Evolutionary conservation across 2,113 vertebrate genomes (phyloP).

Genomic region (Colius striatus): DNA sequence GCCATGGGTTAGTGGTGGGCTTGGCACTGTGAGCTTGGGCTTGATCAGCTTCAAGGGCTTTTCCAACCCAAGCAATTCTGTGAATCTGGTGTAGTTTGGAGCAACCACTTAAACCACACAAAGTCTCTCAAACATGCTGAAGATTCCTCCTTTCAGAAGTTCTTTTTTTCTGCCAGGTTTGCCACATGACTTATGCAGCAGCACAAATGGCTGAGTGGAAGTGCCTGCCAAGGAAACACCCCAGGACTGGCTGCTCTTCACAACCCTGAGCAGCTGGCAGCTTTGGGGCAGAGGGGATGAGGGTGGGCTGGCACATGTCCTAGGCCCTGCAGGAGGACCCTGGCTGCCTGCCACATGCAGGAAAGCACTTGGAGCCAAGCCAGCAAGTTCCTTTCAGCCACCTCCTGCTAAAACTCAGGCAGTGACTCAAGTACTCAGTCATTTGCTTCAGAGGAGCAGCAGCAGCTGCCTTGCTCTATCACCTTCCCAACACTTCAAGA

Average conservation of each 20-base stretch:
- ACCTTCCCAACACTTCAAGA: not conserved
- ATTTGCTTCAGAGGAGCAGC: not conserved
- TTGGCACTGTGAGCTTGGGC: no score
- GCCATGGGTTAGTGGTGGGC: no score
- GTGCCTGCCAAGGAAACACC: not conserved
- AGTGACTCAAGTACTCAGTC: not conserved
- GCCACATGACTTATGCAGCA: fast-evolving
- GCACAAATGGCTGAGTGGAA: not conserved
- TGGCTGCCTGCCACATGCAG: not conserved
- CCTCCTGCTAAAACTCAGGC: not conserved
- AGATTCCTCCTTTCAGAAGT: not conserved
- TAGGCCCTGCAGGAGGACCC: not conserved
- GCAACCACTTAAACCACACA: not conserved
- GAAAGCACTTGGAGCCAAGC: not conserved
- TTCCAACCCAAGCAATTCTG: no score
- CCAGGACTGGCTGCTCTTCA: not conserved
- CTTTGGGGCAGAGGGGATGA: not conserved
- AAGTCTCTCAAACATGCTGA: not conserved
- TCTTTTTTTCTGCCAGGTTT: not conserved
- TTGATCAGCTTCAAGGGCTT: no score
- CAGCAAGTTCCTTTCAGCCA: not conserved
- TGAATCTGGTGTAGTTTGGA: not conserved
- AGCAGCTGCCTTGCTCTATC: not conserved
- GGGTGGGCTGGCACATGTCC: not conserved
- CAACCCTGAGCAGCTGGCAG: not conserved